Percentiles rank a stretch among this genome's conserved stretches.
Conservation (phyloP, 2,888 invertebrate genomes). For the Bellardia bayeri region DNA sequence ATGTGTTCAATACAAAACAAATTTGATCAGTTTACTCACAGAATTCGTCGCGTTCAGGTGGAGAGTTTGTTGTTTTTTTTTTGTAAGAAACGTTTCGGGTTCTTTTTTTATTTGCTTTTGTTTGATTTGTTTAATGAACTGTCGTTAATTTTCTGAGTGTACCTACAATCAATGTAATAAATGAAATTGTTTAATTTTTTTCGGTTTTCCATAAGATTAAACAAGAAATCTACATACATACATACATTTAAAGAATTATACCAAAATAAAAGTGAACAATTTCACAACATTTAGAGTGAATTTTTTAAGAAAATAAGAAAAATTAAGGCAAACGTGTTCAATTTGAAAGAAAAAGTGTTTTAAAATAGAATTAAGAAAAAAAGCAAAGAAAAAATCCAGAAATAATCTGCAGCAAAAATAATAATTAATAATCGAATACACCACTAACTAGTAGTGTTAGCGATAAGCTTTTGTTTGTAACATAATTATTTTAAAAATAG, state of each 20-base stretch:
- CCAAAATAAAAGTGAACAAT: constrained; percentile 24
- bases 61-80: constrained; percentile 29
- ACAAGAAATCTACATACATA: background rate
- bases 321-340: background rate
- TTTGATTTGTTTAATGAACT: constrained; percentile 13
- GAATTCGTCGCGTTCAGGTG: constrained; percentile 75
- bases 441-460: constrained; percentile 48
- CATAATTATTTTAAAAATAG: background rate
- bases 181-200: constrained; percentile 14
- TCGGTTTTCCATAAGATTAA: background rate
- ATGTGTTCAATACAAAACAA: constrained; percentile 47
- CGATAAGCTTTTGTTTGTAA: constrained; percentile 45
- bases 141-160: constrained; percentile 46
- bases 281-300: constrained; percentile 40
- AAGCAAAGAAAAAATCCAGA: constrained; percentile 18
- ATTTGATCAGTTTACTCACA: constrained; percentile 75
- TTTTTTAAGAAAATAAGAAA: constrained; percentile 31
- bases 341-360: constrained; percentile 31
- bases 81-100: background rate
- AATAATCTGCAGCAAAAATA: constrained; percentile 31
- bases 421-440: constrained; percentile 48
- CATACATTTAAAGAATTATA: constrained; percentile 39
- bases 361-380: constrained; percentile 27
- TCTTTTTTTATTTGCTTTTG: background rate
- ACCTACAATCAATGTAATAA: constrained; percentile 6